A percentile compares a stretch with the other conserved stretches of the same genome.
Conservation (phyloP, 2,797 vertebrate genomes). For the Aythya fuligula region DNA sequence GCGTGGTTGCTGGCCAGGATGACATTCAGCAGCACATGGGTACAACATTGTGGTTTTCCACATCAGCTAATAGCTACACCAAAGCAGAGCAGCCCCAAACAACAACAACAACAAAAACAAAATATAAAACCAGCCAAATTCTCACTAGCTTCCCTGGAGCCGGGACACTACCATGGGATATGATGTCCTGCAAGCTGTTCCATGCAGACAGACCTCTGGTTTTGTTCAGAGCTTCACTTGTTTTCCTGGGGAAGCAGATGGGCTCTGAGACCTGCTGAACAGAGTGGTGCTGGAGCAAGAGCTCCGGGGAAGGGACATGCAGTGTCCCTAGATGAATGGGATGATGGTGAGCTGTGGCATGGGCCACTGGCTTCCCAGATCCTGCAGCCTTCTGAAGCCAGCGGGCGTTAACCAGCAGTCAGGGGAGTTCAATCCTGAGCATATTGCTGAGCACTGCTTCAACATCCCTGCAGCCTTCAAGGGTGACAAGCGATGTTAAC, state of each 20-base stretch:
- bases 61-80: not conserved
- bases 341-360: not conserved
- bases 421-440: not conserved
- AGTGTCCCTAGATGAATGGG: accelerated
- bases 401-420: not conserved
- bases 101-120: not conserved
- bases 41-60: accelerated
- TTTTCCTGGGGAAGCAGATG: not conserved
- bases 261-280: not conserved
- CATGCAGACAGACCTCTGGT: not conserved
- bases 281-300: not conserved
- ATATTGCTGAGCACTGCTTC: not conserved
- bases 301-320: not conserved
- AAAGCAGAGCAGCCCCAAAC: not conserved
- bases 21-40: not conserved
- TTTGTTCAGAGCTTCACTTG: not conserved
- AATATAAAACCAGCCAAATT: not conserved
- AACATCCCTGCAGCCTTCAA: not conserved
- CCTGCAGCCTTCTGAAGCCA: not conserved
- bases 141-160: not conserved
- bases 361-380: not conserved
- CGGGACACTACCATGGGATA: not conserved
- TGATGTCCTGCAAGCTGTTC: accelerated
- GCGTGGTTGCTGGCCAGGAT: accelerated
- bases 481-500: not conserved